Base-by-base conservation (phyloP, 1,140 invertebrate species). In the Andrena cerasifolii region DNA sequence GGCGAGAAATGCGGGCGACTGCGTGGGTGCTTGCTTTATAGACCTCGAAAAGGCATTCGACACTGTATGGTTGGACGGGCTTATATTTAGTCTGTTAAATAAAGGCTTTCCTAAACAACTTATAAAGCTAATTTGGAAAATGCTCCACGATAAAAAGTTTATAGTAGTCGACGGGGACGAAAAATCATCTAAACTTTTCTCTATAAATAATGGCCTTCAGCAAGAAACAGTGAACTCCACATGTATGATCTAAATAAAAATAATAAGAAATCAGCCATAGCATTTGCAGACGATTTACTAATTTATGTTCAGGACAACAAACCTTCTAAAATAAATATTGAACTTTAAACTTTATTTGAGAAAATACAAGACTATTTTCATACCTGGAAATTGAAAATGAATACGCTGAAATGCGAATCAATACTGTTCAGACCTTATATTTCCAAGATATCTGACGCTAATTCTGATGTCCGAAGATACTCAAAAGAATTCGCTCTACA, bases 31-130 rank as follows among this genome's bases (percentile, higher is more conserved):
- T 10, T 65, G 78, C 4, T 72, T 87, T 18, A 71, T 88, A 5
- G 88, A 90, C 53, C 74, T 90, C 0, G 83, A 87, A 58, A 88
- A 87, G 47, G 80, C 80, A 0, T 89, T 88, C 31, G 84, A 87
- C 56, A 63, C 59, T 0, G 72, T 87, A 1, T 86, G 74, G 67
- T 51, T 68, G 0, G 78, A 72, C 1, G 86, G 84, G 0, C 3
- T 88, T 3, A 40, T 87, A 0, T 72, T 40, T 31, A 85, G 86
- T 49, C 16, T 88, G 4, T 24, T 56, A 7, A 33, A 73, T 56
- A 63, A 61, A 47, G 12, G 72, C 66, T 70, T 73, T 62, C 58
- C 86, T 0, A 16, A 0, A 2, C 31, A 79, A 0, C 1, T 74
- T 0, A 47, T 68, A 0, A 73, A 73, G 49, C 16, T 79, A 3